Percentiles rank a stretch among this genome's conserved stretches.
Conservation (phyloP, 2,888 invertebrate genomes). For the Danaus chrysippus region DNA sequence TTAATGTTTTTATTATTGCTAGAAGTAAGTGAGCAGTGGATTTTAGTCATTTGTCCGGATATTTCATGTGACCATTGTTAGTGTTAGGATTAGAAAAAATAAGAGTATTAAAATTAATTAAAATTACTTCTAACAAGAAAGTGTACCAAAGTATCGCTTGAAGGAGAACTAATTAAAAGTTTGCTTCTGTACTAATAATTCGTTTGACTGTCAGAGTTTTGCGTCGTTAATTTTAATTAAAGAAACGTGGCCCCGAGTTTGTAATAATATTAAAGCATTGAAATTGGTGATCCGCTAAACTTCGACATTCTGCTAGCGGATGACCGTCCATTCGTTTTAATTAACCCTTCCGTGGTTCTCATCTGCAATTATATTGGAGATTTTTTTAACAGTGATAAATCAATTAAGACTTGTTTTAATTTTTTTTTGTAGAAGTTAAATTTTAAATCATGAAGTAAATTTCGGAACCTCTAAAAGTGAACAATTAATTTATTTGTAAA, state of each 20-base stretch:
- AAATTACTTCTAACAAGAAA: constrained; percentile 66
- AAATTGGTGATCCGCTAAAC: constrained; percentile 77
- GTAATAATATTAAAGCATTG: constrained; percentile 78
- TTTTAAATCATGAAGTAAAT: background rate
- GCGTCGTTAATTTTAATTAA: constrained; percentile 79
- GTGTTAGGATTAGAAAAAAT: constrained; percentile 9
- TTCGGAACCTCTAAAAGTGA: no score
- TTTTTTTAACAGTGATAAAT: constrained; percentile 58
- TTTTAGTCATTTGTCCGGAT: background rate
- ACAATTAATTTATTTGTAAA: no score
- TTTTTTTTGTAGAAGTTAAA: background rate
- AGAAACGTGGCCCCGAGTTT: constrained; percentile 73
- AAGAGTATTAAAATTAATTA: constrained; percentile 5
- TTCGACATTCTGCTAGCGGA: constrained; percentile 70
- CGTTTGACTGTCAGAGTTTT: constrained; percentile 78
- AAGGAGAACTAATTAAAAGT: constrained; percentile 77
- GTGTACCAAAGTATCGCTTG: constrained; percentile 73
- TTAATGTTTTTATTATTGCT: no score
- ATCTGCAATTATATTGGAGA: constrained; percentile 58
- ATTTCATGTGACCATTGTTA: constrained; percentile 25
- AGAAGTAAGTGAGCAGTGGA: no score
- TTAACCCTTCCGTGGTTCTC: constrained; percentile 69
- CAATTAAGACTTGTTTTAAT: constrained; percentile 48
- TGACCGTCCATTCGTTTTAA: constrained; percentile 76
- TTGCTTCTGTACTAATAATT: constrained; percentile 77